Conservation (phyloP, 1,140 invertebrate genomes). For the Macrobrachium nipponense region DNA sequence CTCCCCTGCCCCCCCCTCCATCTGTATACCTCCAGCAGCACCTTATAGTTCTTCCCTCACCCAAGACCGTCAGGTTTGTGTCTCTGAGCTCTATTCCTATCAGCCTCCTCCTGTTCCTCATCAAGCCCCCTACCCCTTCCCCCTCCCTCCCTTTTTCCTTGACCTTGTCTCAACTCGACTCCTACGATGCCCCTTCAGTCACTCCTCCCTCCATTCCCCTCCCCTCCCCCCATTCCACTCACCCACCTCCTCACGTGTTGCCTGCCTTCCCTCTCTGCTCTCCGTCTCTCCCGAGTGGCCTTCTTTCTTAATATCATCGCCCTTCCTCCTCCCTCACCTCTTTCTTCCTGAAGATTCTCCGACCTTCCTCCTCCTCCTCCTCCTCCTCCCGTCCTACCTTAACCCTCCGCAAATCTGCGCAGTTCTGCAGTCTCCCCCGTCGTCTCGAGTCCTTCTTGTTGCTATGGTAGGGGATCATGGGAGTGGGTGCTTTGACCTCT, state of each 20-base stretch:
- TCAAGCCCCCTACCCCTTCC: background rate
- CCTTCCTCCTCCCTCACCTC: background rate
- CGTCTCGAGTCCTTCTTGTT: background rate
- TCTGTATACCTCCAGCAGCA: background rate
- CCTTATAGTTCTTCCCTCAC: background rate
- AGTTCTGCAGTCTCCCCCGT: slow-evolving; percentile 1
- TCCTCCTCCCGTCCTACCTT: background rate
- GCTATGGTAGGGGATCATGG: background rate
- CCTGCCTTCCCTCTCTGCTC: background rate
- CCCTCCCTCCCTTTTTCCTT: background rate
- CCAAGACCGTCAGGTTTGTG: background rate
- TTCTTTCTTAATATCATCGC: background rate
- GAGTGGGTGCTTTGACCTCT: no score
- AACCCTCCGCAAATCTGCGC: background rate
- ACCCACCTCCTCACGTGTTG: background rate
- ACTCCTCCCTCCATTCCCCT: background rate
- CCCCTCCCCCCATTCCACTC: no score
- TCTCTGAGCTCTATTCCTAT: background rate
- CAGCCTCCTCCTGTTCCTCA: background rate
- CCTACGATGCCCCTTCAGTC: background rate
- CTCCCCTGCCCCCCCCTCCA: background rate
- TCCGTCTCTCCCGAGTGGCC: background rate
- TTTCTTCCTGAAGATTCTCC: background rate
- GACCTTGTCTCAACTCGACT: background rate
- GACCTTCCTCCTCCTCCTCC: background rate